A percentile compares a stretch with the other conserved stretches of the same genome.
These are phyloP conservation scores for Calidris pugnax DNA, from an alignment of 2,113 vertebrate species.

Conservation along the genomic window DNA sequence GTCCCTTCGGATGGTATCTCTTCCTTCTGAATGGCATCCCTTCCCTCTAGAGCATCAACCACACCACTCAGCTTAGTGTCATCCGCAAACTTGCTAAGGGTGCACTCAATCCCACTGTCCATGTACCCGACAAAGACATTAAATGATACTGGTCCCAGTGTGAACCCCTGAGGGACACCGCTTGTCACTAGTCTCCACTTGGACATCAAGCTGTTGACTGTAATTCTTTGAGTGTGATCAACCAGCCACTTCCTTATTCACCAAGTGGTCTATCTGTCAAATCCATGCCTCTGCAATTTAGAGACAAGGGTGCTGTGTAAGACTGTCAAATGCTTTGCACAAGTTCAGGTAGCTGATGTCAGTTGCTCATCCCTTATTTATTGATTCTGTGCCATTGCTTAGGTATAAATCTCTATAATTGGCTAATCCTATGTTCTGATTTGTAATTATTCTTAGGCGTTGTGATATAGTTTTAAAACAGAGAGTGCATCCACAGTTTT, in stretches of 20 bases:
- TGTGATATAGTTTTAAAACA: not conserved
- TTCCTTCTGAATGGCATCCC: not conserved
- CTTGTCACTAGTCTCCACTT: not conserved
- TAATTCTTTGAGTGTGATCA: not conserved
- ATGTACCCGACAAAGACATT: not conserved
- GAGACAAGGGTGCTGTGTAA: not conserved
- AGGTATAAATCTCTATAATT: not conserved
- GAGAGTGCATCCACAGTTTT: not conserved
- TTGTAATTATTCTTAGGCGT: not conserved
- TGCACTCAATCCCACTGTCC: not conserved
- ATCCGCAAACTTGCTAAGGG: not conserved
- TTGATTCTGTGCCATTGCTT: not conserved
- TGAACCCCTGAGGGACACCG: not conserved
- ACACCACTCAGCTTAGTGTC: not conserved
- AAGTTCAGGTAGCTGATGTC: accelerated
- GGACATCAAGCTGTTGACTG: accelerated
- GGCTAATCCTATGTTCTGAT: not conserved
- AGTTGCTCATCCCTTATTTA: not conserved
- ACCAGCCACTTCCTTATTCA: not conserved
- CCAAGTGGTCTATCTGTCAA: not conserved
- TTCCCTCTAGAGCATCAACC: not conserved
- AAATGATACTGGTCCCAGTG: not conserved
- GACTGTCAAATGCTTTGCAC: not conserved
- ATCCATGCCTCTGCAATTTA: not conserved
- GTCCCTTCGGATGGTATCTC: not conserved